Percentiles rank a stretch among this genome's conserved stretches.
Conservation (phyloP, 2,888 invertebrate species). For the Micropterix aruncella region DNA sequence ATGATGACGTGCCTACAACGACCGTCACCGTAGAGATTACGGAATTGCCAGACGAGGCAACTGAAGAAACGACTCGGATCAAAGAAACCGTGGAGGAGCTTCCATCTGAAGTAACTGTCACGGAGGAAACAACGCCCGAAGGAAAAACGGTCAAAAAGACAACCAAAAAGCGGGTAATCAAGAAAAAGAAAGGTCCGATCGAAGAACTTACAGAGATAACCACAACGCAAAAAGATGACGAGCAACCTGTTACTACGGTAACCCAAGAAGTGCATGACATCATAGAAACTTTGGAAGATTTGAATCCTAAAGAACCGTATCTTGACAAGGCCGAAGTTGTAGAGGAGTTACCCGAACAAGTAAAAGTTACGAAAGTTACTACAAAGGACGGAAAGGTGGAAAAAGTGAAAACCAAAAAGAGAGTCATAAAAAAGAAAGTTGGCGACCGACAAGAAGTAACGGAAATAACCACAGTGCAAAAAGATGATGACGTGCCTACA, state of each 20-base stretch:
- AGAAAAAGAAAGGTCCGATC: slow-evolving; percentile 20
- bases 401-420: slow-evolving; percentile 20
- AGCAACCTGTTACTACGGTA: slow-evolving; percentile 3
- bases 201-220: slow-evolving; percentile 24
- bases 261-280: slow-evolving; percentile 3
- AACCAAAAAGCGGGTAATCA: slow-evolving; percentile 19
- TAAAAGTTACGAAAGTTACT: slow-evolving; percentile 16
- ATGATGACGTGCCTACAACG: slow-evolving; percentile 11
- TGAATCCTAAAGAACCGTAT: slow-evolving; percentile 6
- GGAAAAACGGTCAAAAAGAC: slow-evolving; percentile 17
- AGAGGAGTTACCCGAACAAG: slow-evolving; percentile 32
- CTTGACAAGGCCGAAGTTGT: slow-evolving; percentile 16
- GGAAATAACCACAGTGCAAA: slow-evolving; percentile 26
- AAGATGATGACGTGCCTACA: slow-evolving; percentile 25
- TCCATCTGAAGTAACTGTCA: background rate
- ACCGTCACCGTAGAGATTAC: slow-evolving; percentile 1
- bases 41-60: slow-evolving; percentile 12
- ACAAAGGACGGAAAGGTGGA: slow-evolving; percentile 19
- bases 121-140: slow-evolving; percentile 12
- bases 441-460: slow-evolving; percentile 26
- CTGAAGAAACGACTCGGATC: slow-evolving; percentile 5
- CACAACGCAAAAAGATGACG: slow-evolving; percentile 18
- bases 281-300: slow-evolving; percentile 12
- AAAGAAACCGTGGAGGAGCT: slow-evolving; percentile 10
- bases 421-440: slow-evolving; percentile 25